Percentiles rank a stretch among this genome's conserved stretches.
These are phyloP conservation scores for Unio pictorum DNA, from an alignment of 2,888 invertebrate genomes.

Conservation along the genomic window DNA sequence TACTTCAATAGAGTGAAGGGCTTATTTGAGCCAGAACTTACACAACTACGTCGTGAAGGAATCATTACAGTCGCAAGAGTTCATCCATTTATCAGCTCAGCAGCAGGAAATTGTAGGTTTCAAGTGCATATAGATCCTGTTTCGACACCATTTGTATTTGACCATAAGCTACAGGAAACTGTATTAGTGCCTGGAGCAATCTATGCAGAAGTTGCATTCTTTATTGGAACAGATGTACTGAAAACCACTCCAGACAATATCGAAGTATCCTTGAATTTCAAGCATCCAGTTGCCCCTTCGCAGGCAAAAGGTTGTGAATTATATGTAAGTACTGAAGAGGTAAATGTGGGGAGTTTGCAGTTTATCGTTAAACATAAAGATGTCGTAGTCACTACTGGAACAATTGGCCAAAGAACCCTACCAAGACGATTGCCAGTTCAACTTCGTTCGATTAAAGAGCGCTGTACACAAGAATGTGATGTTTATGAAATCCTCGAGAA, in stretches of 20 bases:
- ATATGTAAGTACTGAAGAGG: no score
- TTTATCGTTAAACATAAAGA: neutral
- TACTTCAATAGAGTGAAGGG: conserved; percentile 19
- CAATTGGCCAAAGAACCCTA: no score
- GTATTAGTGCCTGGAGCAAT: conserved; percentile 21
- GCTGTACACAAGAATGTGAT: conserved; percentile 3
- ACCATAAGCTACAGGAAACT: conserved; percentile 14
- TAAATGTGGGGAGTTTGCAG: neutral
- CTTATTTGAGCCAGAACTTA: conserved; percentile 11
- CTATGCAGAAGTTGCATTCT: conserved; percentile 17
- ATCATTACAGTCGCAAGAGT: neutral
- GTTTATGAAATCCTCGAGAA: conserved; percentile 4
- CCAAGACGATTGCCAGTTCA: no score
- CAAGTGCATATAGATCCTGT: conserved; percentile 8
- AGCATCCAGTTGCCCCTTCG: neutral
- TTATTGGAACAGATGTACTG: conserved; percentile 3
- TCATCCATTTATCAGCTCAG: neutral
- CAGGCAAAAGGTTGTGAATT: conserved; percentile 2
- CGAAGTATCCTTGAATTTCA: neutral
- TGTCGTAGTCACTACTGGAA: no score
- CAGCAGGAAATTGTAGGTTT: conserved; percentile 1
- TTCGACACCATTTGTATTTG: conserved; percentile 19
- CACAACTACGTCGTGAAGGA: conserved; percentile 6
- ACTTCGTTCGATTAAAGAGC: conserved; percentile 1
- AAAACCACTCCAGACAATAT: neutral